A percentile compares a stretch with the other conserved stretches of the same genome.
Evolutionary conservation across 2,113 vertebrate genomes (phyloP).

Genomic region (Sorex araneus): DNA sequence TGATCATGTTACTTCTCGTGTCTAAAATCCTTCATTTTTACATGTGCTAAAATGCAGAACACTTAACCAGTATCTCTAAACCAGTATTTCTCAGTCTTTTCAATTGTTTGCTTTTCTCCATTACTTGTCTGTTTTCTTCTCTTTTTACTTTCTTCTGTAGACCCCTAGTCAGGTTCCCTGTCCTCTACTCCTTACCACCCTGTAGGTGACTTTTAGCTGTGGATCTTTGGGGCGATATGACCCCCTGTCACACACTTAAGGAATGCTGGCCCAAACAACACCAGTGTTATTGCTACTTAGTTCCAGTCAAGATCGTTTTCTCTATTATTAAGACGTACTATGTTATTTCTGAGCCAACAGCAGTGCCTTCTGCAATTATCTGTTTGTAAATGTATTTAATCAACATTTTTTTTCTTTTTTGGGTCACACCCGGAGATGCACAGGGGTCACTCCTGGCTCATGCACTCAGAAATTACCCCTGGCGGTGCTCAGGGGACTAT

Average conservation of each 20-base stretch:
- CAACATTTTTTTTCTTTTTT: conserved; percentile 36
- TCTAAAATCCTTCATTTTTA: conserved; percentile 2
- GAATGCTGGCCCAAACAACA: background rate
- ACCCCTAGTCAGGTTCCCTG: too few relatives aligned
- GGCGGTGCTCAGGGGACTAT: too few relatives aligned
- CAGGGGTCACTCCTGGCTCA: too few relatives aligned
- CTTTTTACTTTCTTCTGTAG: too few relatives aligned
- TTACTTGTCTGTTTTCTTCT: too few relatives aligned
- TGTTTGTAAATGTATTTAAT: background rate
- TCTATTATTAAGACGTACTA: background rate
- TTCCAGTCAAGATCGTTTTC: background rate
- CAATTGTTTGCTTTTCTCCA: too few relatives aligned
- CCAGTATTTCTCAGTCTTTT: background rate
- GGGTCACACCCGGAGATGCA: too few relatives aligned
- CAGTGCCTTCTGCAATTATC: background rate
- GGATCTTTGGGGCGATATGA: too few relatives aligned
- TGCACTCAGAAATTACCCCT: too few relatives aligned
- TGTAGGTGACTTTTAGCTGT: too few relatives aligned
- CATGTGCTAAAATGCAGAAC: background rate
- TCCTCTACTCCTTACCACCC: too few relatives aligned
- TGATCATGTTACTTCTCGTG: background rate
- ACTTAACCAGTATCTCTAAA: background rate
- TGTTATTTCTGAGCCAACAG: conserved; percentile 9
- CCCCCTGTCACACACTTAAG: too few relatives aligned
- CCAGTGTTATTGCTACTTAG: background rate